These are phyloP conservation scores for Phoxinus dragarum DNA, from an alignment of 2,797 vertebrate genomes.

Conservation along the genomic window DNA sequence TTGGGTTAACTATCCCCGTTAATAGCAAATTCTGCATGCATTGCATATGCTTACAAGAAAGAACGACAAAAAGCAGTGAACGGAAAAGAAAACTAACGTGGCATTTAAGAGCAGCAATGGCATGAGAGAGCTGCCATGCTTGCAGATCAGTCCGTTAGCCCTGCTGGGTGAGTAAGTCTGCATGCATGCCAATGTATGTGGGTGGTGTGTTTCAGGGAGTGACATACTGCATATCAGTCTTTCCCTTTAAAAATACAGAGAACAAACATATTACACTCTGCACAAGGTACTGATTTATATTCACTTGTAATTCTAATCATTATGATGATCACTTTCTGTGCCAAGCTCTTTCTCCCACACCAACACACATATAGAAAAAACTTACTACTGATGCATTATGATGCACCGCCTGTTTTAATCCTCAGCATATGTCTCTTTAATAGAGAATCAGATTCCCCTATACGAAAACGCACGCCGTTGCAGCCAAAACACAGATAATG, in stretches of 20 bases:
- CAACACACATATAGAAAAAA: not conserved
- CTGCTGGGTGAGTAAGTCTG: conserved; percentile 57
- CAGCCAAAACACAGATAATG: conserved; percentile 3
- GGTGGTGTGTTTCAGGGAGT: conserved; percentile 71
- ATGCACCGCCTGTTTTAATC: not conserved
- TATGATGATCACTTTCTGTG: not conserved
- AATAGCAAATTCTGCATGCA: not conserved
- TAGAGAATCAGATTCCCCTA: not conserved
- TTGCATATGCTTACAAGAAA: not conserved
- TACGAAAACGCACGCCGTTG: not conserved
- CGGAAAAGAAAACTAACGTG: not conserved
- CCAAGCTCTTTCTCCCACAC: conserved; percentile 5
- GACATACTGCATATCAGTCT: conserved; percentile 58
- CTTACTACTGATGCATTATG: not conserved
- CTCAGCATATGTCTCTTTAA: conserved; percentile 6
- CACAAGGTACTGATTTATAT: not conserved
- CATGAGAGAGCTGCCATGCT: conserved; percentile 27
- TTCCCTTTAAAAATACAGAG: conserved; percentile 36
- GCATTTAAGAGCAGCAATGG: conserved; percentile 27
- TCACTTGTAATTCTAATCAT: conserved; percentile 13
- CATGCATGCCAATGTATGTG: conserved; percentile 67
- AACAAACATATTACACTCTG: conserved; percentile 2
- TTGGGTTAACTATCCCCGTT: not conserved
- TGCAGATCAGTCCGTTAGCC: conserved; percentile 60
- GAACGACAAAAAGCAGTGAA: conserved; percentile 4